Evolutionary conservation across 2,113 vertebrate genomes (phyloP), one percentile per base, ranked within the genome.

Genomic region (Ceuthmochares aereus): DNA sequence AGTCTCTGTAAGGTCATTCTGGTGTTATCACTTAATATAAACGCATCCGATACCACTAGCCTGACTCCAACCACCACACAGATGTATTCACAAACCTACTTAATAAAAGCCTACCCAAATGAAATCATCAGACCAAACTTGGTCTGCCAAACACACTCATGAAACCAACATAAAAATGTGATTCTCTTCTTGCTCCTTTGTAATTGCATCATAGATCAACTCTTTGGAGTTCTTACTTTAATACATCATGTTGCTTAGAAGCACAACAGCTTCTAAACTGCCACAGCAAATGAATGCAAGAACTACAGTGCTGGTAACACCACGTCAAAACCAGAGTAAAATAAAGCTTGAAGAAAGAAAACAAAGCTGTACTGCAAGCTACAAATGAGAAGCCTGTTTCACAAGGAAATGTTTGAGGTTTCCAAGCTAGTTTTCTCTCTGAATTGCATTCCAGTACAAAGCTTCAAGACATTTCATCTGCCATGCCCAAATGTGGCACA

Each of bases 11-110:
- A 90, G 89, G 89, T 94, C 85, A 90, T 47, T 23, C 37, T 40
- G n/a, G 62, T 84, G 55, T 95, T 95, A 96, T 91, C 94, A 77
- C 55, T 25, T 4, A 30, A 29, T 40, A 49, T 45, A 93, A 92
- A 92, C 75, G 73, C 78, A 96, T 75, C 89, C n/a, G 73, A 43
- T 83, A 90, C 4, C 89, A 17, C 34, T 3, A 81, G 69, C 84
- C 78, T 49, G 64, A 37, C 78, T 78, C 51, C 81, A 81, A 3
- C 12, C 32, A 62, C 55, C 10, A 14, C 4, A 1, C 0, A 26
- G 73, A 64, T 29, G 47, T 43, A 55, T 45, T 40, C 56, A 10
- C 37, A 73, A 73, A 49, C 59, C 94, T 73, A 63, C 32, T 51
- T 7, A 4, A 12, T 19, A 42, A 95, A 92, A 93, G 40, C 16